Base-by-base conservation (phyloP, 1,140 invertebrate species). In the Cyclina sinensis region DNA sequence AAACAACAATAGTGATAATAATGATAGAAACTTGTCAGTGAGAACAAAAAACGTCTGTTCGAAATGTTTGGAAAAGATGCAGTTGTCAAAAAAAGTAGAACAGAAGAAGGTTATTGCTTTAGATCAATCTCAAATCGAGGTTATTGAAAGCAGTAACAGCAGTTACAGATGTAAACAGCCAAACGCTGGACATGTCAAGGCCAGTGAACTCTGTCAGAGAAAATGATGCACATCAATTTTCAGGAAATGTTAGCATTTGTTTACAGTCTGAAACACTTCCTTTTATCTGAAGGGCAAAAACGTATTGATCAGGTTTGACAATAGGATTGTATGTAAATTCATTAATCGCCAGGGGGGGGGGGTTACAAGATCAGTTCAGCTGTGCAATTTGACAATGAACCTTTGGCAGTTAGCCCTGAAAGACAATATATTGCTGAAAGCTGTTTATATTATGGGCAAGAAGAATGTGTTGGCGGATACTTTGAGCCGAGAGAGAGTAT, bases 181-280 rank as follows among this genome's bases (percentile, higher is more conserved):
- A 32, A 74, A 54, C 74, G 30, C 43, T 65, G 57, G 9, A 59
- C 24, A 24, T 39, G 84, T 37, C 86, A 89, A 48, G 86, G 90
- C 16, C 16, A 54, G 51, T 90, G 86, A 86, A 39, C 39, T 14
- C 5, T 3, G n/a, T 16, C 1, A 27, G 48, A 68, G 51, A 80
- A 90, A 85, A 27, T 35, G 43, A 16, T 73, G 81, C 81, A 83
- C 43, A 83, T 83, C 27, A 83, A 65, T 70, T 70, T 11, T 43
- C 43, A 46, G 81, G 81, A 83, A 46, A 83, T 83, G 62, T 39
- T 43, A 39, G 81, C 81, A n/a, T 59, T 83, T n/a, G 1, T 11
- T 12, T 68, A 70, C 32, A 48, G 81, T 81, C 4, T 81, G 37
- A 24, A 59, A 30, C 81, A 83, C 2, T 83, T 83, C 39, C 35